These are phyloP conservation scores for Mastomys coucha DNA, from an alignment of 2,113 vertebrate species.

Conservation along the genomic window DNA sequence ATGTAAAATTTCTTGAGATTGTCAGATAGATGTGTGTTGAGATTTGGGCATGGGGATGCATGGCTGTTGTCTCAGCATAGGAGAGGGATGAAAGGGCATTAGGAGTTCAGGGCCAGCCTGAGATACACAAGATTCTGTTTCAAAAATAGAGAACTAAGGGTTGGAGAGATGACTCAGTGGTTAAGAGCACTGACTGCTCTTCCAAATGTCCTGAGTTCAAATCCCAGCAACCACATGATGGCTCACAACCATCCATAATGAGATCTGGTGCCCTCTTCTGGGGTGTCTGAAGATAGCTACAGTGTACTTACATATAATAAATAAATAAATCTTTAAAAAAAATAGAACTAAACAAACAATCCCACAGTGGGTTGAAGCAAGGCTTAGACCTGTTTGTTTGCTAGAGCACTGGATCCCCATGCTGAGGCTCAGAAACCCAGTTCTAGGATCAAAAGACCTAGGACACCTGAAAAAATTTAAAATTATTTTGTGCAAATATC, in stretches of 20 bases:
- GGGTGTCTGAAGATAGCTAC: no score
- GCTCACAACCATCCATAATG: no score
- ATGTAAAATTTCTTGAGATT: not conserved
- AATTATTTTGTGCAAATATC: no score
- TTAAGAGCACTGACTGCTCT: no score
- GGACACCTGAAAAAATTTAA: no score
- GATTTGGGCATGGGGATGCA: not conserved
- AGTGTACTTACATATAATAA: no score
- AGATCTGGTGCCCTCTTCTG: no score
- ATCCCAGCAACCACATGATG: no score
- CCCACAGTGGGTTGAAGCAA: not conserved
- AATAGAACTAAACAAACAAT: not conserved
- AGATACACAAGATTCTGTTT: not conserved
- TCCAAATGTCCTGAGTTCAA: no score
- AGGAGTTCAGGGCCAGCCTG: not conserved
- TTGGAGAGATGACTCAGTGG: no score
- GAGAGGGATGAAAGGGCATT: not conserved
- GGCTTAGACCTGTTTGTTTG: not conserved
- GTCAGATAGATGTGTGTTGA: not conserved
- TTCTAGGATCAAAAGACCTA: no score
- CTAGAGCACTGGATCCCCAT: not conserved
- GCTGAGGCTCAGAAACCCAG: no score
- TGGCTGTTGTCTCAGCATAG: not conserved
- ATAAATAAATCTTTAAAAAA: not conserved
- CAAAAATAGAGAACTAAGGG: not conserved